Evolutionary conservation across 1,140 invertebrate species (phyloP).

Genomic region (Drosophila chauvacae): DNA sequence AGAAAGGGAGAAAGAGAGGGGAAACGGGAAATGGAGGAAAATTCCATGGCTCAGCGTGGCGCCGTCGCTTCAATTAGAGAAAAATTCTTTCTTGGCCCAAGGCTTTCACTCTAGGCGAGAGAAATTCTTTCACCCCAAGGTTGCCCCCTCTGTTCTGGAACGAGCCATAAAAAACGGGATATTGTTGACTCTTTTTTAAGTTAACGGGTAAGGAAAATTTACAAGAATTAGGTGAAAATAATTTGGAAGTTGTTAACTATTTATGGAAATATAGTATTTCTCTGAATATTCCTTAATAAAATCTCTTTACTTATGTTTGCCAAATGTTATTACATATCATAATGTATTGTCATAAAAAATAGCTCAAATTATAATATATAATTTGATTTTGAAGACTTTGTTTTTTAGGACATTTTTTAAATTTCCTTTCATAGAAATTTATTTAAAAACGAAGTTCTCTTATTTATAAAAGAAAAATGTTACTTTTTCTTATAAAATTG

Average conservation of each 20-base stretch:
- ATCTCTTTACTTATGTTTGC: no score
- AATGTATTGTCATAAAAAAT: no score
- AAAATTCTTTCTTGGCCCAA: constrained; percentile 41
- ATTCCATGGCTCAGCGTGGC: constrained; percentile 68
- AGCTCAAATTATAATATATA: no score
- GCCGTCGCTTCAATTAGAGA: constrained; percentile 67
- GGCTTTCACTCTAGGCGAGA: constrained; percentile 60
- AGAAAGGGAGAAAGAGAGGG: background rate
- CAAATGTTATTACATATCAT: no score
- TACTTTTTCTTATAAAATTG: background rate
- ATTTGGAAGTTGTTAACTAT: no score
- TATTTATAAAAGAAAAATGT: background rate
- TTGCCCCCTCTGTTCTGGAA: constrained; percentile 11
- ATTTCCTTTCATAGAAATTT: background rate
- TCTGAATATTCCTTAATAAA: no score
- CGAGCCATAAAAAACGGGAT: constrained; percentile 22
- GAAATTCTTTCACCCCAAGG: constrained; percentile 32
- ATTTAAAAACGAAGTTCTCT: background rate
- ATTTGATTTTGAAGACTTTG: background rate
- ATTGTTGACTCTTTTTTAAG: background rate
- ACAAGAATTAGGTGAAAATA: background rate
- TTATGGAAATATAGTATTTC: no score
- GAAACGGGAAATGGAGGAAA: constrained; percentile 28
- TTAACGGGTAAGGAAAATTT: background rate
- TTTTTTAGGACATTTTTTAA: no score